phyloP scores from a whole-genome alignment of 1,140 invertebrate genomes.

The Neodiprion virginianus region DNA sequence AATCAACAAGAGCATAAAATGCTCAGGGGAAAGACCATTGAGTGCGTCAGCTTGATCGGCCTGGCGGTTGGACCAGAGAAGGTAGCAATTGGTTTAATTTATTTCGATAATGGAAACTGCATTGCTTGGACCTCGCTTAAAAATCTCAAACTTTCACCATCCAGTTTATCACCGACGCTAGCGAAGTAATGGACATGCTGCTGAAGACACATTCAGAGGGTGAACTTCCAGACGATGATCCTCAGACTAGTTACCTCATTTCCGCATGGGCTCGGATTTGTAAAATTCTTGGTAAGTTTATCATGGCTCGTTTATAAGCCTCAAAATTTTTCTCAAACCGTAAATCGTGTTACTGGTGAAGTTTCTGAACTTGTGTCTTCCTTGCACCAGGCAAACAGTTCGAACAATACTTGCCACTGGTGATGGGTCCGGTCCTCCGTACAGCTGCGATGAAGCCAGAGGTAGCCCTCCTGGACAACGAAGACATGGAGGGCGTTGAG shows the following conservation, averaged over 20 bases:
- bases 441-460: constrained; percentile 97
- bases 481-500: constrained; percentile 86
- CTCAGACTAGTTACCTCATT: constrained; percentile 97
- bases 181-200: constrained; percentile 95
- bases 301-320: constrained; percentile 1
- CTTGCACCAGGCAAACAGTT: constrained; percentile 80
- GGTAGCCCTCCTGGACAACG: constrained; percentile 94
- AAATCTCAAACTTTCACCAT: constrained; percentile 27
- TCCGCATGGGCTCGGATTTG: constrained; percentile 99
- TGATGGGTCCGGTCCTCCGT: constrained; percentile 96
- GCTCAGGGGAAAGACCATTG: constrained; percentile 94
- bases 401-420: constrained; percentile 94
- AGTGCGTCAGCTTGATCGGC: constrained; percentile 98
- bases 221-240: constrained; percentile 91
- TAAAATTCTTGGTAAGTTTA: constrained; percentile 85
- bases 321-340: background rate
- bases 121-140: background rate
- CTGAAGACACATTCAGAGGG: constrained; percentile 89
- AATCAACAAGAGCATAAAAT: constrained; percentile 86
- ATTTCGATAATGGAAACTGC: background rate
- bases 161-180: constrained; percentile 89
- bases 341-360: too few species aligned
- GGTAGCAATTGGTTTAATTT: constrained; percentile 49
- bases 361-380: constrained; percentile 12
- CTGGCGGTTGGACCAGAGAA: constrained; percentile 96